Percentiles rank a stretch among this genome's conserved stretches.
These are phyloP conservation scores for cat (Felis catus) DNA, from an alignment of 2,113 vertebrate genomes.

Conservation along the genomic window F.catus_Fca126_mat1.0 CM031415.1:106955501-106956000, in stretches of 20 bases:
- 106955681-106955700: neutral
- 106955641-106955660: neutral
- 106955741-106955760: neutral
- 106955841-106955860: neutral
- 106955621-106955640: neutral
- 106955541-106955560: neutral
- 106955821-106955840: neutral
- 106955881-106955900: neutral
- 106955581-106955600: neutral
- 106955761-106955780: neutral
- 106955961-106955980: neutral
- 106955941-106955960: neutral
- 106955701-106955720: neutral
- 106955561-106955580: neutral
- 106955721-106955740: neutral
- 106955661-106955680: neutral
- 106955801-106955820: neutral
- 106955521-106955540: neutral
- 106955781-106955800: neutral
- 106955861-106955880: neutral
- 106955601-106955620: neutral
- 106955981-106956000: neutral
- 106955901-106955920: neutral
- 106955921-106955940: neutral
- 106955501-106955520: neutral